Evolutionary conservation across 2,797 vertebrate species (phyloP).

Genomic region (Hemibagrus guttatus): DNA sequence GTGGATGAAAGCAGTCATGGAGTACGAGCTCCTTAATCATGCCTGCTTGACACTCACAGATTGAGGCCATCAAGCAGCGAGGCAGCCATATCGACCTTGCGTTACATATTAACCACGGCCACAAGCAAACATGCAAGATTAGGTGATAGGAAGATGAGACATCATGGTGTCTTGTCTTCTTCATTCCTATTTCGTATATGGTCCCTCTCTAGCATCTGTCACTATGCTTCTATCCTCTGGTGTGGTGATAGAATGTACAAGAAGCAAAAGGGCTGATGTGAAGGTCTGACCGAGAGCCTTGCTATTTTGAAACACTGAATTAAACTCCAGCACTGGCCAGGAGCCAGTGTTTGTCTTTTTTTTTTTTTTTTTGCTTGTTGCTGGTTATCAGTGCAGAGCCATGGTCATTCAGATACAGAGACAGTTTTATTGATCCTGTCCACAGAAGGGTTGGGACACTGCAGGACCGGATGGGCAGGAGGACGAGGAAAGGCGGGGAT

Average conservation of each 20-base stretch:
- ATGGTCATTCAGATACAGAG: constrained; percentile 67
- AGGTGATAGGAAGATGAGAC: constrained; percentile 45
- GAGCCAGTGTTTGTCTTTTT: constrained; percentile 62
- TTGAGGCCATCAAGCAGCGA: constrained; percentile 74
- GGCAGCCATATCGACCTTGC: constrained; percentile 74
- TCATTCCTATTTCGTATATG: background rate
- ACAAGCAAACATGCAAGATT: constrained; percentile 48
- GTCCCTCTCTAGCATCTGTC: background rate
- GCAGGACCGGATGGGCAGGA: constrained; percentile 48
- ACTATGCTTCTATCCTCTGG: background rate
- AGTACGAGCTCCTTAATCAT: constrained; percentile 82
- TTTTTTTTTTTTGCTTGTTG: constrained; percentile 41
- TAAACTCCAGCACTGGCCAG: constrained; percentile 53
- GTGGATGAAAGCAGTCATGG: constrained; percentile 72
- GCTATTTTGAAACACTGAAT: background rate
- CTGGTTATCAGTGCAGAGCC: constrained; percentile 70
- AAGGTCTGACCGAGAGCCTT: constrained; percentile 25
- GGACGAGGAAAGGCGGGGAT: constrained; percentile 57
- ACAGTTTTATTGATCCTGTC: constrained; percentile 76
- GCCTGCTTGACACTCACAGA: constrained; percentile 79
- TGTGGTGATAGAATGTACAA: background rate
- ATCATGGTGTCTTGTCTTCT: constrained; percentile 37
- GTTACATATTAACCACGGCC: constrained; percentile 78
- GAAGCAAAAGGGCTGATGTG: background rate
- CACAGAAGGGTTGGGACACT: constrained; percentile 54